Conservation (phyloP, 2,113 vertebrate genomes). For the Columba janthina region DNA sequence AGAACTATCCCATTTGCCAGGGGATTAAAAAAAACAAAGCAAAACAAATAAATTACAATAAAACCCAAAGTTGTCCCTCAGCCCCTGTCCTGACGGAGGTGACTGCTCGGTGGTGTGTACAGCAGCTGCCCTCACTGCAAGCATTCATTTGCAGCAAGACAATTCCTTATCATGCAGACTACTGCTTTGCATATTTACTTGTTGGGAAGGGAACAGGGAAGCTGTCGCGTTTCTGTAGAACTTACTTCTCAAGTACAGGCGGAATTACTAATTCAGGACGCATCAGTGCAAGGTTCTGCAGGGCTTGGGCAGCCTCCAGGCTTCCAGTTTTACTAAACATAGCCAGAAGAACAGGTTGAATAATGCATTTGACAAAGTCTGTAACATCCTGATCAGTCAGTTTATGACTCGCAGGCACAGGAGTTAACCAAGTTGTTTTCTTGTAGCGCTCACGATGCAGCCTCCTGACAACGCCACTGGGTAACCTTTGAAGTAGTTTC, state of each 20-base stretch:
- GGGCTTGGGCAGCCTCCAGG: conserved; percentile 94
- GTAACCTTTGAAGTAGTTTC: conserved; percentile 96
- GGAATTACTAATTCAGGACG: conserved; percentile 97
- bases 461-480: conserved; percentile 89
- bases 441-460: conserved; percentile 94
- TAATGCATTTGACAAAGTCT: conserved; percentile 93
- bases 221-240: not conserved
- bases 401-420: conserved; percentile 91
- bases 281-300: conserved; percentile 97
- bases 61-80: not conserved
- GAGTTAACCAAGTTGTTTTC: conserved; percentile 90
- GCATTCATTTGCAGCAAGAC: not conserved
- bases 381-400: conserved; percentile 95
- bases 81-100: not conserved
- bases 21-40: not conserved
- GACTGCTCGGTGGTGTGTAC: not conserved
- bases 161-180: not conserved
- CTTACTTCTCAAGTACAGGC: conserved; percentile 95
- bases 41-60: not conserved
- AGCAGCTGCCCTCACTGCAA: not conserved
- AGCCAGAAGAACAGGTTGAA: conserved; percentile 95
- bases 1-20: not conserved
- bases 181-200: not conserved
- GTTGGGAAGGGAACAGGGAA: not conserved
- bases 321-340: conserved; percentile 99